Percentiles rank a stretch among this genome's conserved stretches.
Evolutionary conservation across 2,888 invertebrate genomes (phyloP).

Genomic region (Synanthedon tipuliformis): DNA sequence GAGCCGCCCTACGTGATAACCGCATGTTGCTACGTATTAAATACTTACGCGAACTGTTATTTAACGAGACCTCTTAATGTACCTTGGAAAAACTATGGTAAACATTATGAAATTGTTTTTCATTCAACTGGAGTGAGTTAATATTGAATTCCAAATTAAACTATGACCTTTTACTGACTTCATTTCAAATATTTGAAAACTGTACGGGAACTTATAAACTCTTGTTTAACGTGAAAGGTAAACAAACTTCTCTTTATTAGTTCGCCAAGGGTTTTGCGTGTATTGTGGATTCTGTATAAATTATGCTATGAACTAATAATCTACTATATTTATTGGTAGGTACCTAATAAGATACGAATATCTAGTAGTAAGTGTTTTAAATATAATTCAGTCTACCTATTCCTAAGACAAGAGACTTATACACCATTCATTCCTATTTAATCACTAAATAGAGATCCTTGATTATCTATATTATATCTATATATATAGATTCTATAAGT

Average conservation of each 20-base stretch:
- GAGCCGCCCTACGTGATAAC: conserved; percentile 41
- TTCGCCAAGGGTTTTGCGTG: too few species aligned
- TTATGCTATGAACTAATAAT: too few species aligned
- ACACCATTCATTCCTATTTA: too few species aligned
- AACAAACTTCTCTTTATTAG: not conserved
- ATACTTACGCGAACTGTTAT: conserved; percentile 17
- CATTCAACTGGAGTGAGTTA: not conserved
- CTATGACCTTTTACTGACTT: not conserved
- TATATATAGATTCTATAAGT: too few species aligned
- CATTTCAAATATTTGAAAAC: not conserved
- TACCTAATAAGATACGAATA: too few species aligned
- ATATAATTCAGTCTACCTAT: too few species aligned
- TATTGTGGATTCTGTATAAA: too few species aligned
- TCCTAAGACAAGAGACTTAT: too few species aligned
- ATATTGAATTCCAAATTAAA: not conserved
- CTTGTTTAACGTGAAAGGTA: not conserved
- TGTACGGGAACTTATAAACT: not conserved
- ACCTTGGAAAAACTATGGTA: not conserved
- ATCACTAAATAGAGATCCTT: too few species aligned
- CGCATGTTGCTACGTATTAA: conserved; percentile 24
- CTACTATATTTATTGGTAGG: too few species aligned
- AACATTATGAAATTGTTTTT: not conserved
- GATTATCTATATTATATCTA: too few species aligned
- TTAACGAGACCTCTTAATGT: not conserved
- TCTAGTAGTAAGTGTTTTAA: too few species aligned